Evolutionary conservation across 1,140 invertebrate genomes (phyloP).

Genomic region (Paralvinella palmiformis): DNA sequence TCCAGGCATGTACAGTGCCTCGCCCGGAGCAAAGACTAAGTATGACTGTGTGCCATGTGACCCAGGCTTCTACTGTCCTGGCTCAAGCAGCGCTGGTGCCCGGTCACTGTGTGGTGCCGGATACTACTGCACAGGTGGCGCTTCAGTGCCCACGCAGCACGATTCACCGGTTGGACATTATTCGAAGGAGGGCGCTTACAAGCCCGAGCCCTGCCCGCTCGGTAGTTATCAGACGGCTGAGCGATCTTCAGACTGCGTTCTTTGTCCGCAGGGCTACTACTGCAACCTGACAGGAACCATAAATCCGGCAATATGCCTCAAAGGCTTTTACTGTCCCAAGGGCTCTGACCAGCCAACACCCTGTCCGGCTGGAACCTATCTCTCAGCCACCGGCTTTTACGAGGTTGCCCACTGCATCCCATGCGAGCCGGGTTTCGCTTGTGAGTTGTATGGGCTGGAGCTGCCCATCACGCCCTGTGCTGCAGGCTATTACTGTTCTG

Average conservation of each 20-base stretch:
- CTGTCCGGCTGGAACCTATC: conserved; percentile 37
- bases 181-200: conserved; percentile 35
- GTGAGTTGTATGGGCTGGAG: conserved; percentile 32
- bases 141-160: conserved; percentile 36
- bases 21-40: conserved; percentile 39
- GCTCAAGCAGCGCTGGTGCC: conserved; percentile 40
- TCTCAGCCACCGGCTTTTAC: conserved; percentile 31
- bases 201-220: conserved; percentile 37
- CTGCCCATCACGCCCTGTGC: conserved; percentile 26
- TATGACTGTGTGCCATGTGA: conserved; percentile 46
- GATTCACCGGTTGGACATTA: conserved; percentile 38
- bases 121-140: conserved; percentile 44
- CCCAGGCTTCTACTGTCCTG: conserved; percentile 43
- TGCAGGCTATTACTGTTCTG: conserved; percentile 25
- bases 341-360: conserved; percentile 36
- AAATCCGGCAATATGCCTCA: conserved; percentile 35
- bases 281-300: conserved; percentile 39
- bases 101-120: conserved; percentile 37
- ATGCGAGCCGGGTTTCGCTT: conserved; percentile 39
- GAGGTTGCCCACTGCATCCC: conserved; percentile 32
- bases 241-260: conserved; percentile 26
- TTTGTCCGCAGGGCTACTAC: conserved; percentile 45
- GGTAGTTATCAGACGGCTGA: conserved; percentile 34
- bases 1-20: conserved; percentile 41
- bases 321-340: conserved; percentile 39